phyloP scores from a whole-genome alignment of 2,113 vertebrate genomes.

The Isurus oxyrinchus region DNA sequence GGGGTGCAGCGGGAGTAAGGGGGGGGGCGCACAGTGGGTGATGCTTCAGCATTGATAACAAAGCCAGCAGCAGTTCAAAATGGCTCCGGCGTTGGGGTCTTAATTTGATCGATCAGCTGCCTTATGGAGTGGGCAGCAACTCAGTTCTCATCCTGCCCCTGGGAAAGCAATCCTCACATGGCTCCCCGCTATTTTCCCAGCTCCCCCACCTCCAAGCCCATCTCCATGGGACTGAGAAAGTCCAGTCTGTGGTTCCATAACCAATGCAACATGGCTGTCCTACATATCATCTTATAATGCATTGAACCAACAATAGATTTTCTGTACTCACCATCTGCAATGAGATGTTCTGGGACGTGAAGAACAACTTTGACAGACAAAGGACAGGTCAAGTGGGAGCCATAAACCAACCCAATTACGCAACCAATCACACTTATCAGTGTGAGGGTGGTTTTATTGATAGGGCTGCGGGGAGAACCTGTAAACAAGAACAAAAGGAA shows the following conservation, averaged over 20 bases:
- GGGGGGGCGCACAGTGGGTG: too few relatives aligned
- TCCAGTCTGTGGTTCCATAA: background rate
- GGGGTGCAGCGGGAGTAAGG: too few relatives aligned
- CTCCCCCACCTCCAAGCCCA: background rate
- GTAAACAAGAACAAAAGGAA: conserved; percentile 46
- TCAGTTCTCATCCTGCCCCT: background rate
- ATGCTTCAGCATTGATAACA: background rate
- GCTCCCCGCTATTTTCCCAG: background rate
- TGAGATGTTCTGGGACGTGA: conserved; percentile 92
- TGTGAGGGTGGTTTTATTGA: conserved; percentile 95
- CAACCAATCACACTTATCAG: conserved; percentile 93
- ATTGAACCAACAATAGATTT: background rate
- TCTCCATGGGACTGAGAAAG: background rate
- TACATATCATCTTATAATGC: background rate
- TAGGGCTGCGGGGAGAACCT: conserved; percentile 89
- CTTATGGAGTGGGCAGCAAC: background rate
- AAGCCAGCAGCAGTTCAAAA: background rate
- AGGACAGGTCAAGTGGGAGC: conserved; percentile 85
- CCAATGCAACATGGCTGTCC: background rate
- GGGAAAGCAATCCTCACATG: background rate
- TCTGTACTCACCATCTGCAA: conserved; percentile 78
- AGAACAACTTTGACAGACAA: conserved; percentile 85
- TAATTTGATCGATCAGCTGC: background rate
- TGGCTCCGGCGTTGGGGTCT: too few relatives aligned
- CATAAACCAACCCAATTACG: conserved; percentile 80